Evolutionary conservation across 2,113 vertebrate genomes (phyloP).

Genomic region (Himantopus leucocephalus): DNA sequence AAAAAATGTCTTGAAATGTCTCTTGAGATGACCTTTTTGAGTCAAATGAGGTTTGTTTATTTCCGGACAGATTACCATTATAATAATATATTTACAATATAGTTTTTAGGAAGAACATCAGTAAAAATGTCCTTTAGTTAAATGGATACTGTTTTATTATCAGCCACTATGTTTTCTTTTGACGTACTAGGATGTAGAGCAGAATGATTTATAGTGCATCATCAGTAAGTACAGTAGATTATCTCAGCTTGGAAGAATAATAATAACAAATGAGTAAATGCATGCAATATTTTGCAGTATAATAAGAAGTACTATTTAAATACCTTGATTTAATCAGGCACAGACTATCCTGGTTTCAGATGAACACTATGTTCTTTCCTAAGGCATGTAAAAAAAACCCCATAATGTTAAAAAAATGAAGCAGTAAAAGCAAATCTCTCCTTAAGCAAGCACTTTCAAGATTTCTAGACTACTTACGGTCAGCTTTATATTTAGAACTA

Average conservation of each 20-base stretch:
- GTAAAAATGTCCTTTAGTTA: background rate
- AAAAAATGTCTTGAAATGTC: background rate
- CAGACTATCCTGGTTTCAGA: background rate
- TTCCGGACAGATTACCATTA: background rate
- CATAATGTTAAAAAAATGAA: background rate
- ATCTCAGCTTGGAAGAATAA: background rate
- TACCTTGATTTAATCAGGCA: background rate
- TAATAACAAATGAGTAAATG: constrained; percentile 10
- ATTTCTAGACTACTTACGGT: background rate
- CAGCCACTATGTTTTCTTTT: background rate
- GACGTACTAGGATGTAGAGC: background rate
- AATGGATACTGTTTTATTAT: background rate
- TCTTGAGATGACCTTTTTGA: background rate
- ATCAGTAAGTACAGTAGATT: background rate
- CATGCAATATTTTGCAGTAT: background rate
- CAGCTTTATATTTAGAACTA: background rate
- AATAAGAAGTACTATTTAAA: constrained; percentile 21
- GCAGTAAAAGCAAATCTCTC: background rate
- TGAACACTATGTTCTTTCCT: background rate
- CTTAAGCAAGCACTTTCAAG: background rate
- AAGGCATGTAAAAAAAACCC: background rate
- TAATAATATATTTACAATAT: background rate
- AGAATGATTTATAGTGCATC: background rate
- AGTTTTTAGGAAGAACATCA: background rate
- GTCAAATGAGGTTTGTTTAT: background rate